Percentiles rank a stretch among this genome's conserved stretches.
These are phyloP conservation scores for Molossus alvarezi DNA, from an alignment of 2,797 vertebrate species.

Conservation along the genomic window DNA sequence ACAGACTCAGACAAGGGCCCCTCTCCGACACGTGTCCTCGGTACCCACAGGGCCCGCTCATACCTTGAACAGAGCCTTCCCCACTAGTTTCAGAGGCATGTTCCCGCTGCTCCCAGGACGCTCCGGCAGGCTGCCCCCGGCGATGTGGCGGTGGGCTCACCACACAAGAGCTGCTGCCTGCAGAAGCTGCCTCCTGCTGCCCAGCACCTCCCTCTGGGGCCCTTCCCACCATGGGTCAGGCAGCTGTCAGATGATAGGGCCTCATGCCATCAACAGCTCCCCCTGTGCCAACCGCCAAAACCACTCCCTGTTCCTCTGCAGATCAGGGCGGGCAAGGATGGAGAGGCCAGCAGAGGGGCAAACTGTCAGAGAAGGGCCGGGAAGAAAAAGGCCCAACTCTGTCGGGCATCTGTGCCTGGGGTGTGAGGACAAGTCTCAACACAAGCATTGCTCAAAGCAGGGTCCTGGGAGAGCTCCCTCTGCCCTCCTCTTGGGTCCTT, in stretches of 20 bases:
- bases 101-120: neutral
- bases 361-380: neutral
- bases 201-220: slow-evolving; percentile 66
- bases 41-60: fast-evolving
- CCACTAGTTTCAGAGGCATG: slow-evolving; percentile 42
- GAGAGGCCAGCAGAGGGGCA: slow-evolving; percentile 53
- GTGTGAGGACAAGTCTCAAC: neutral
- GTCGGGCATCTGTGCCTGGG: neutral
- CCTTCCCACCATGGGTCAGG: slow-evolving; percentile 86
- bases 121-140: neutral
- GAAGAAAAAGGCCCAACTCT: neutral
- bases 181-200: neutral
- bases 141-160: neutral
- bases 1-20: neutral
- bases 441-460: neutral
- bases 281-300: slow-evolving; percentile 83
- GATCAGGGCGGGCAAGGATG: neutral
- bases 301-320: slow-evolving; percentile 85
- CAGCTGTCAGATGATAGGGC: slow-evolving; percentile 90
- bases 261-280: slow-evolving; percentile 82
- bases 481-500: neutral
- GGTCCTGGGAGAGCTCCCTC: neutral
- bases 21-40: neutral
- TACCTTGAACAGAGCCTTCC: slow-evolving; percentile 73
- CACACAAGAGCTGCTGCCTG: neutral